Conservation (phyloP, 2,113 vertebrate genomes). For the Pomatostomus ruficeps region DNA sequence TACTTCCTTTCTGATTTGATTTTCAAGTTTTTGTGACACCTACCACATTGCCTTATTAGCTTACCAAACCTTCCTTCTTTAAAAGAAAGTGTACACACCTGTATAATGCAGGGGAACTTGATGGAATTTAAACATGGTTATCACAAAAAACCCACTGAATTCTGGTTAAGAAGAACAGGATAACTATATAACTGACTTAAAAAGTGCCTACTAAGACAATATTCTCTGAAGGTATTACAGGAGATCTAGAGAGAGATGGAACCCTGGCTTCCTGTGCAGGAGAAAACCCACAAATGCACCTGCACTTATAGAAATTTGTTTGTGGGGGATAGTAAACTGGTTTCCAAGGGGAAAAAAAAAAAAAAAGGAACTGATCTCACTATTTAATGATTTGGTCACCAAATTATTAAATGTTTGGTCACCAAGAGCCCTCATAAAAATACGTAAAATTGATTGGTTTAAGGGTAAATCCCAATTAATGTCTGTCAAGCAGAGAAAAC, state of each 20-base stretch:
- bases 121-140: not conserved
- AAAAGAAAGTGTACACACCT: not conserved
- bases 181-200: not conserved
- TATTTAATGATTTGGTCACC: not conserved
- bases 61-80: not conserved
- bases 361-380: not conserved
- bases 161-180: not conserved
- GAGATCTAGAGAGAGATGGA: not conserved
- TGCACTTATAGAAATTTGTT: not conserved
- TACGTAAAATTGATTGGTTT: not conserved
- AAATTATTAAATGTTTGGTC: not conserved
- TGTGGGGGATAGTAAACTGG: not conserved
- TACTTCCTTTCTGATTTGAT: not conserved
- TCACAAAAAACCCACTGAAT: not conserved
- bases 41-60: not conserved
- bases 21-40: not conserved
- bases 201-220: not conserved
- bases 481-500: not conserved
- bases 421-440: not conserved
- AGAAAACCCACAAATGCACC: not conserved
- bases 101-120: not conserved
- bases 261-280: not conserved
- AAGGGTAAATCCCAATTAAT: not conserved
- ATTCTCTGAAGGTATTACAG: not conserved
- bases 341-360: not conserved